phyloP scores from a whole-genome alignment of 2,797 vertebrate genomes.

The Sternarchorhynchus goeldii region DNA sequence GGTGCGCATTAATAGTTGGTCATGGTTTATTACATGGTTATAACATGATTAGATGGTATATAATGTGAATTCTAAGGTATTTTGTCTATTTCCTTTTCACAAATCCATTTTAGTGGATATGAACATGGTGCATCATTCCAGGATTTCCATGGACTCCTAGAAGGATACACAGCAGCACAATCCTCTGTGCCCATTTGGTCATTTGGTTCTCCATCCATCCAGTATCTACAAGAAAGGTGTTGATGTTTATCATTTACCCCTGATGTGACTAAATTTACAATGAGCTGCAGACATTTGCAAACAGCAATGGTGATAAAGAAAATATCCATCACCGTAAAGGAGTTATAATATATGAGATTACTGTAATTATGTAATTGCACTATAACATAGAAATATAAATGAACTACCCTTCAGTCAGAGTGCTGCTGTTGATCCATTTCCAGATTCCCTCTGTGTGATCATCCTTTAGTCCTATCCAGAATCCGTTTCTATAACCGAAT shows the following conservation, averaged over 20 bases:
- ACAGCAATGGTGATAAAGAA: too few species aligned
- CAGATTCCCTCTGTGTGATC: constrained; percentile 65
- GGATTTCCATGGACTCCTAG: constrained; percentile 55
- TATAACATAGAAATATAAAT: neutral
- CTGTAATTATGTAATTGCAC: neutral
- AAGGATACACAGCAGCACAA: constrained; percentile 68
- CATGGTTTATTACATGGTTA: neutral
- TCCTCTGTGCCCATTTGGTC: constrained; percentile 55
- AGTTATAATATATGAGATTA: neutral
- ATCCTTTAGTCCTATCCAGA: constrained; percentile 57
- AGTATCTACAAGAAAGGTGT: constrained; percentile 63
- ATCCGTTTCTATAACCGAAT: constrained; percentile 15
- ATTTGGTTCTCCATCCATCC: constrained; percentile 55
- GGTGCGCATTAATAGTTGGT: too few species aligned
- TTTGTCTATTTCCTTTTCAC: constrained; percentile 61
- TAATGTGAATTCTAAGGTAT: constrained; percentile 2
- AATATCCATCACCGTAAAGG: too few species aligned
- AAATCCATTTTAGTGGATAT: constrained; percentile 71
- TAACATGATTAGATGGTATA: too few species aligned
- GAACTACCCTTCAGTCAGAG: constrained; percentile 63
- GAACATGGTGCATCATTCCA: constrained; percentile 74
- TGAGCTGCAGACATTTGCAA: neutral
- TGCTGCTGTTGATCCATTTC: constrained; percentile 70
- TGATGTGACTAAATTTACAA: neutral
- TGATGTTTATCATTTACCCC: neutral